Evolutionary conservation across 2,888 invertebrate species (phyloP), one percentile per base, ranked within the genome.

Genomic region (Oxystoma pomonae): DNA sequence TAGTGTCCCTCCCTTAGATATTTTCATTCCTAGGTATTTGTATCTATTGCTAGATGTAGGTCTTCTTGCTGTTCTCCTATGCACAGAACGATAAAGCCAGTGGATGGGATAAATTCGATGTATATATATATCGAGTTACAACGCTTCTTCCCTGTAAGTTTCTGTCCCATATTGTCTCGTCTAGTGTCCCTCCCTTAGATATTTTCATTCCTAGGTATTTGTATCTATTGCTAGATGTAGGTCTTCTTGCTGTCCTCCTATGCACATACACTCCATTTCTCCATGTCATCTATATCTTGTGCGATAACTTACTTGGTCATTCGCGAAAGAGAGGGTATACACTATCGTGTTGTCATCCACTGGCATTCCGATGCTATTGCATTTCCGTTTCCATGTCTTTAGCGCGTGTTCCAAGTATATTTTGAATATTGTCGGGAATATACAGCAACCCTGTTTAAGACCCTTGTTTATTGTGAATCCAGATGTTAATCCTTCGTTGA

Each of bases 221-320:
- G 57, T 57, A 57, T 57, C 3, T 16, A 7, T 16, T 57, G 19
- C 57, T n/a, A 20, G 57, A 5, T 20, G 17, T 3, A 57, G 17
- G 3, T 57, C 17, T 57, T 57, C 19, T 58, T 58, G 21, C 18
- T 58, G n/a, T 3, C 58, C 58, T 9, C 58, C 35, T 35, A 49
- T 58, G 9, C 22, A 20, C 58, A 58, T 58, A n/a, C 16, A 58
- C n/a, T 58, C n/a, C n/a, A n/a, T n/a, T n/a, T n/a, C n/a, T n/a
- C n/a, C 35, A 58, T 2, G 16, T 58, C 22, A 3, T 58, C 58
- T 2, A 9, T 9, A 35, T 49, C 21, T 21, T 58, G 55, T 18
- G 65, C 65, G 17, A 65, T 17, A 19, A 65, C 61, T 19, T n/a
- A 61, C 22, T 35, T 65, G 65, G 51, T 65, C 65, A 55, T 61